phyloP scores from a whole-genome alignment of 2,888 invertebrate genomes.

The Pseudanteris insignis region DNA sequence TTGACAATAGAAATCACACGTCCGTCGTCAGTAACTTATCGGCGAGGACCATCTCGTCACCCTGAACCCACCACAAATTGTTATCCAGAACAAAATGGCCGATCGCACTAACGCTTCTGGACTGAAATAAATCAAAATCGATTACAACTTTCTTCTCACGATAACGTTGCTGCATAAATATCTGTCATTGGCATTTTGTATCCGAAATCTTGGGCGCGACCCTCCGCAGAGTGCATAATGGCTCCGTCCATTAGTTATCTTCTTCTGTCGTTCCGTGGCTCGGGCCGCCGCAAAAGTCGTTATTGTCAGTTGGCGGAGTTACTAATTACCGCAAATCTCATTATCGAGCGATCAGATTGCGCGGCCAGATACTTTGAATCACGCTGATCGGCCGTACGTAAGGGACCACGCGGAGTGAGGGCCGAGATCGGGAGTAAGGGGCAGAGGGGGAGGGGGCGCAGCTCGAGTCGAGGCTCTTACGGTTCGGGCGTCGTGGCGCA shows the following conservation, averaged over 20 bases:
- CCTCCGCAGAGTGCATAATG: conserved; percentile 31
- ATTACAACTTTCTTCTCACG: conserved; percentile 4
- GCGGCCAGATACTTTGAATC: conserved; percentile 43
- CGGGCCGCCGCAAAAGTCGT: conserved; percentile 29
- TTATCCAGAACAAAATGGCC: not conserved
- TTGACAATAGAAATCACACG: no score
- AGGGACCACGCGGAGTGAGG: no score
- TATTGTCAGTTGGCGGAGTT: conserved; percentile 37
- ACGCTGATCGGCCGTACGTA: conserved; percentile 39
- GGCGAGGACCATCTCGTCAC: no score
- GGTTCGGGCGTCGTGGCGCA: conserved; percentile 36
- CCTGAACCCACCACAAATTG: no score
- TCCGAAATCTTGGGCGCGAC: conserved; percentile 11
- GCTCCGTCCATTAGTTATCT: conserved; percentile 37
- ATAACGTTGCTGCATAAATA: conserved; percentile 8
- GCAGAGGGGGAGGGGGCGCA: not conserved
- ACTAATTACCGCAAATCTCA: conserved; percentile 47
- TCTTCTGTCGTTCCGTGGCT: conserved; percentile 25
- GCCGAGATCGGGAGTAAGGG: no score
- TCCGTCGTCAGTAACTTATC: no score
- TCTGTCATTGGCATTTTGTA: conserved; percentile 18
- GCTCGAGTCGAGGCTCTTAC: no score
- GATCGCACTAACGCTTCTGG: not conserved
- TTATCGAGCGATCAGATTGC: conserved; percentile 47
- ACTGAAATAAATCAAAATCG: conserved; percentile 2